Evolutionary conservation across 2,888 invertebrate species (phyloP).

Genomic region (Agonum fuliginosum): DNA sequence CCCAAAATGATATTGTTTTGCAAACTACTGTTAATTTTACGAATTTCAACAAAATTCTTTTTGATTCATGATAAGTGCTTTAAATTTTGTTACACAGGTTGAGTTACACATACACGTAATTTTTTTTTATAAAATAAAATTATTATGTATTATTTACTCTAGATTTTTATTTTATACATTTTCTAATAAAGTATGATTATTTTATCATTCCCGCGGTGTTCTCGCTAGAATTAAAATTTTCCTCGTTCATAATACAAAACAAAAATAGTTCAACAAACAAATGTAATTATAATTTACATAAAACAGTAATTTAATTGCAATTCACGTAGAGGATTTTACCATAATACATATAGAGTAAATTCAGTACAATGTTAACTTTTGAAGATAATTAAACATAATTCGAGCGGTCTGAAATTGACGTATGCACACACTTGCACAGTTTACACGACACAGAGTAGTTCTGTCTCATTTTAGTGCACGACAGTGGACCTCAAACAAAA

Average conservation of each 20-base stretch:
- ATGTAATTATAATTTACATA: neutral
- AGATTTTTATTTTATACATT: no score
- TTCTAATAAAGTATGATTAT: no score
- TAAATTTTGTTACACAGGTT: no score
- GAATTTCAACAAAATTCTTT: no score
- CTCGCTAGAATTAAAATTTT: neutral
- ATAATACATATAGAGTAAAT: neutral
- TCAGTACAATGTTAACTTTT: neutral
- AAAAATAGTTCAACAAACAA: neutral
- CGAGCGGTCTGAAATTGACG: neutral
- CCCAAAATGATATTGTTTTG: no score
- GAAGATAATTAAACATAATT: conserved; percentile 21
- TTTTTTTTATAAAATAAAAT: no score
- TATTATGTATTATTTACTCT: no score
- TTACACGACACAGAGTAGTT: neutral
- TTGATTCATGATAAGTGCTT: no score
- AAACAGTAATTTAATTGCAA: neutral
- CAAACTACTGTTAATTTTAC: no score
- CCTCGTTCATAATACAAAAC: neutral
- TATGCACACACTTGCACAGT: conserved; percentile 15
- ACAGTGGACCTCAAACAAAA: no score
- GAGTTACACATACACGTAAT: no score
- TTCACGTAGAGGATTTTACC: neutral
- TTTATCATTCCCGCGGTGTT: neutral
- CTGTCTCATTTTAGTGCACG: neutral